Evolutionary conservation across 2,888 invertebrate species (phyloP).

Genomic region (Pheosia gnoma): DNA sequence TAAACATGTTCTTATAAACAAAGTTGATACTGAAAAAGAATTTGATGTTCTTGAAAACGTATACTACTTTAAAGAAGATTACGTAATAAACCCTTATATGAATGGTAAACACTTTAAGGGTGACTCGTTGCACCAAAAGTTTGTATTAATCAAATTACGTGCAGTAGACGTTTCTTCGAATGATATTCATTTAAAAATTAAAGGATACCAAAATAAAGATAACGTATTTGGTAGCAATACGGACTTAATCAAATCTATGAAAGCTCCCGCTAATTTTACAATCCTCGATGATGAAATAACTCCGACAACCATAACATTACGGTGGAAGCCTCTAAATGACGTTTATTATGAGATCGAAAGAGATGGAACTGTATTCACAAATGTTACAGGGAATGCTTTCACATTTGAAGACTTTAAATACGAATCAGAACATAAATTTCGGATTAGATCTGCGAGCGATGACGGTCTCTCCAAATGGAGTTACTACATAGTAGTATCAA

Average conservation of each 20-base stretch:
- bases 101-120: conserved; percentile 29
- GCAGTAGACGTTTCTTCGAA: conserved; percentile 55
- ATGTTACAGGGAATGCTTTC: conserved; percentile 49
- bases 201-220: conserved; percentile 49
- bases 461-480: conserved; percentile 69
- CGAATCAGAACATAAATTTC: conserved; percentile 58
- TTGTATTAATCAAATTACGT: conserved; percentile 63
- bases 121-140: conserved; percentile 50
- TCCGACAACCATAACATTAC: conserved; percentile 51
- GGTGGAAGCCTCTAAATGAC: conserved; percentile 52
- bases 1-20: conserved; percentile 44
- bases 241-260: conserved; percentile 34
- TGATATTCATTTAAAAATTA: conserved; percentile 65
- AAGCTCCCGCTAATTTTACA: conserved; percentile 48
- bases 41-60: conserved; percentile 56
- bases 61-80: conserved; percentile 60
- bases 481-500: conserved; percentile 48
- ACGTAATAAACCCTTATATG: conserved; percentile 63
- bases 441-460: conserved; percentile 57
- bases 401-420: conserved; percentile 55
- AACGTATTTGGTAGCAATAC: conserved; percentile 48
- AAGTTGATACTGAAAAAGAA: conserved; percentile 54
- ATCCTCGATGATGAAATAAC: conserved; percentile 44
- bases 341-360: conserved; percentile 70
- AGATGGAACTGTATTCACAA: conserved; percentile 61